Evolutionary conservation across 2,797 vertebrate genomes (phyloP).

Genomic region (Lacerta viridis): DNA sequence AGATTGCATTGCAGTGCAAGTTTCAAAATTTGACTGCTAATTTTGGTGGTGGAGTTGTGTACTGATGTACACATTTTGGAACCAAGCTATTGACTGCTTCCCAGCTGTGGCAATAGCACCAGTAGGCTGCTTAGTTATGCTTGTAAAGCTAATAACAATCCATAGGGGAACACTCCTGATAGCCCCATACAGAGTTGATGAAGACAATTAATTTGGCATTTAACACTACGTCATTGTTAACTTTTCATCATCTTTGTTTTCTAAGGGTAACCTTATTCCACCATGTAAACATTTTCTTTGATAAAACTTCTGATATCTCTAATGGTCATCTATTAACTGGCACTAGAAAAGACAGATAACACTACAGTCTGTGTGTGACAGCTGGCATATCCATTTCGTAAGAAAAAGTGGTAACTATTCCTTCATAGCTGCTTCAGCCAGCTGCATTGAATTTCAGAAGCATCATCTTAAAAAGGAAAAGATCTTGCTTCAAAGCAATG

Average conservation of each 20-base stretch:
- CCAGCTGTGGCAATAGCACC: constrained; percentile 74
- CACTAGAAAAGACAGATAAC: background rate
- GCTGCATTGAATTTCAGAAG: constrained; percentile 2
- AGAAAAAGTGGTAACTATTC: background rate
- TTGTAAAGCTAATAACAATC: constrained; percentile 47
- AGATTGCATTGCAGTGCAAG: constrained; percentile 58
- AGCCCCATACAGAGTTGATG: background rate
- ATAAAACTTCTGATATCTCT: background rate
- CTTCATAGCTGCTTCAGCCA: constrained; percentile 9
- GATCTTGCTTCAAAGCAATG: background rate
- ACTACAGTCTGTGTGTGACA: constrained; percentile 6
- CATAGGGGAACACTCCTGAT: constrained; percentile 18
- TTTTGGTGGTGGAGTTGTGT: constrained; percentile 56
- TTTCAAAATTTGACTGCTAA: constrained; percentile 64
- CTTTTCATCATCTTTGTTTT: background rate
- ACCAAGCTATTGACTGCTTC: constrained; percentile 62
- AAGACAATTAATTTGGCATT: constrained; percentile 49
- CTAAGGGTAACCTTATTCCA: background rate
- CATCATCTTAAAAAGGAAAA: background rate
- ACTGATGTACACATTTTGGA: constrained; percentile 54
- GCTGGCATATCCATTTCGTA: background rate
- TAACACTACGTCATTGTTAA: constrained; percentile 25
- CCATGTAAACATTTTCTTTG: background rate
- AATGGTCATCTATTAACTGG: background rate
- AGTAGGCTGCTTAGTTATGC: constrained; percentile 57